A percentile compares a stretch with the other conserved stretches of the same genome.
Evolutionary conservation across 2,797 vertebrate species (phyloP).

Genomic region (Platalea minor): DNA sequence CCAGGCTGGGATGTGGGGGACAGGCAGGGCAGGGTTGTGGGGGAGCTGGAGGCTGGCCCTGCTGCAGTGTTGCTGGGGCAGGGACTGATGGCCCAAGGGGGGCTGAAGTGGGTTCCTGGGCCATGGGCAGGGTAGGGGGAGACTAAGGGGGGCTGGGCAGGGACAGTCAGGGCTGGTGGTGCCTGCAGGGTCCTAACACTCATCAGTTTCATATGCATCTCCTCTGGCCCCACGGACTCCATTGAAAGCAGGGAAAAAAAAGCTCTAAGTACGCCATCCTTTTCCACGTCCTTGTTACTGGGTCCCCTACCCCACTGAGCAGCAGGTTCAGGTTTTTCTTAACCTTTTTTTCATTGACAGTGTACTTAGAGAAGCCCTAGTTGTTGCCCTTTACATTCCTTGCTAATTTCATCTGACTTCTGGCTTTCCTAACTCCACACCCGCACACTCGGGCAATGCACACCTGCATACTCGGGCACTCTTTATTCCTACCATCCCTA

Average conservation of each 20-base stretch:
- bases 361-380: background rate
- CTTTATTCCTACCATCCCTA: background rate
- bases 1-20: too few species aligned
- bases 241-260: background rate
- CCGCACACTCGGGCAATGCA: accelerated
- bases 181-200: background rate
- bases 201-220: accelerated
- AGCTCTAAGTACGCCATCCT: accelerated
- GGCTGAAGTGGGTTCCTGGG: background rate
- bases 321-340: background rate
- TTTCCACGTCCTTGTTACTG: accelerated
- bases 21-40: background rate
- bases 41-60: background rate
- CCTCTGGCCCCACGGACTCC: background rate
- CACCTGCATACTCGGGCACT: accelerated
- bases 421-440: background rate
- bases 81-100: background rate
- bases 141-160: background rate
- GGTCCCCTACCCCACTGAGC: background rate
- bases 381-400: background rate
- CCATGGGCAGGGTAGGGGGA: accelerated
- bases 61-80: too few species aligned
- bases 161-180: background rate
- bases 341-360: background rate
- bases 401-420: background rate